Base-by-base conservation (phyloP, 2,888 invertebrate species). In the Lamellibrachia columna region DNA sequence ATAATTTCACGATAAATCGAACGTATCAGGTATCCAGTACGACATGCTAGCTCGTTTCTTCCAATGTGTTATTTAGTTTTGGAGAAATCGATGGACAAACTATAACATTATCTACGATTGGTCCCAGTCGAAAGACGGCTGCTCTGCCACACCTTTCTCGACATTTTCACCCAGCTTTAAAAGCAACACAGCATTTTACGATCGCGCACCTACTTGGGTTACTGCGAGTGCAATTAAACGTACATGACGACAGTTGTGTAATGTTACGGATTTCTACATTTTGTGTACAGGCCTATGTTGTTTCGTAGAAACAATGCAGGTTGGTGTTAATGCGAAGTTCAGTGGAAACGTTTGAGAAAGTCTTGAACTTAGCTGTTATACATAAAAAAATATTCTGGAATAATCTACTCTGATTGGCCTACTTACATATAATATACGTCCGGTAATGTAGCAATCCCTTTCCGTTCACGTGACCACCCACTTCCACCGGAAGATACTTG, bases 401-500 rank as follows among this genome's bases (percentile, higher is more conserved):
- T 75, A n/a, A n/a, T 22, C 75, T 75, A n/a, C 4, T 22, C 6
- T 75, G 75, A 6, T 75, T 75, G 22, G 22, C 75, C 75, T 22
- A 75, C 40, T 75, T 75, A 15, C 75, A 75, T 1, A 75, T 22
- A 75, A 22, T 75, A 75, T n/a, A 75, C 75, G 75, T 75, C 75
- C 75, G 75, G 75, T 22, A 75, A 75, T 75, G 75, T 75, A 75
- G 75, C 75, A 75, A 75, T 75, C 75, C 75, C 15, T n/a, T 75
- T 75, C 75, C 75, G 75, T 75, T 75, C 75, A 75, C 22, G 75
- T 15, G 75, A 75, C 22, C 75, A 75, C 15, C 75, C 75, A 75
- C 75, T 75, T 75, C 75, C 75, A 75, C 2, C 75, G 22, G 22
- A 75, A 75, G 6, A n/a, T 75, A 15, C 75, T 40, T 40, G 40